Evolutionary conservation across 2,113 vertebrate species (phyloP).

Genomic region (Cephalopterus ornatus): DNA sequence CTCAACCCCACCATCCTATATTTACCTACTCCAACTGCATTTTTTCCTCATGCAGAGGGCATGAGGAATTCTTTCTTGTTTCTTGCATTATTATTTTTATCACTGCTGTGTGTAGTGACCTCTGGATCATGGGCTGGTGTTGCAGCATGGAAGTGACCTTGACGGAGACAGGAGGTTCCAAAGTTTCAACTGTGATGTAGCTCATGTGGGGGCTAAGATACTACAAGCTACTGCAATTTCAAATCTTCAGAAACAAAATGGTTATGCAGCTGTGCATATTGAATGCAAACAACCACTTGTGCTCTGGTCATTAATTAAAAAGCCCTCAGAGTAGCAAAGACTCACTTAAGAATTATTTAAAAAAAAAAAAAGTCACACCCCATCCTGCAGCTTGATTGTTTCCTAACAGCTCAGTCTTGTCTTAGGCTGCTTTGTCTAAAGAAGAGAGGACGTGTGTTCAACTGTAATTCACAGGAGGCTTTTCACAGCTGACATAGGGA

Average conservation of each 20-base stretch:
- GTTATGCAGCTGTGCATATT: background rate
- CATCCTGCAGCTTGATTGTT: background rate
- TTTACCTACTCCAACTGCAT: background rate
- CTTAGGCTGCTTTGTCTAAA: background rate
- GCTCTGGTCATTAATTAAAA: background rate
- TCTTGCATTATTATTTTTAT: background rate
- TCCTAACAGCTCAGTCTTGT: background rate
- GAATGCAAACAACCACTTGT: background rate
- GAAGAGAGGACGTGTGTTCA: background rate
- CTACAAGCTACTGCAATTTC: background rate
- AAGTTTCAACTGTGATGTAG: background rate
- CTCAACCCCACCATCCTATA: background rate
- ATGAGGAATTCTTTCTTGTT: background rate
- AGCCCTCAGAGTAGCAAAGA: background rate
- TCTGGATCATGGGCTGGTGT: background rate
- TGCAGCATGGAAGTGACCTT: background rate
- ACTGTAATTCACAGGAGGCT: background rate
- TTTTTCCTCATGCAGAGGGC: background rate
- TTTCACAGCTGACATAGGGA: background rate
- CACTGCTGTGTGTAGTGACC: rapidly evolving
- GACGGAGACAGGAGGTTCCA: background rate
- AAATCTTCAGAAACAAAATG: background rate
- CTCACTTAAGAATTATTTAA: background rate
- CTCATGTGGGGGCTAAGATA: background rate
- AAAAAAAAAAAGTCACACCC: background rate